phyloP scores from a whole-genome alignment of 2,888 invertebrate genomes.

The Myopa testacea region DNA sequence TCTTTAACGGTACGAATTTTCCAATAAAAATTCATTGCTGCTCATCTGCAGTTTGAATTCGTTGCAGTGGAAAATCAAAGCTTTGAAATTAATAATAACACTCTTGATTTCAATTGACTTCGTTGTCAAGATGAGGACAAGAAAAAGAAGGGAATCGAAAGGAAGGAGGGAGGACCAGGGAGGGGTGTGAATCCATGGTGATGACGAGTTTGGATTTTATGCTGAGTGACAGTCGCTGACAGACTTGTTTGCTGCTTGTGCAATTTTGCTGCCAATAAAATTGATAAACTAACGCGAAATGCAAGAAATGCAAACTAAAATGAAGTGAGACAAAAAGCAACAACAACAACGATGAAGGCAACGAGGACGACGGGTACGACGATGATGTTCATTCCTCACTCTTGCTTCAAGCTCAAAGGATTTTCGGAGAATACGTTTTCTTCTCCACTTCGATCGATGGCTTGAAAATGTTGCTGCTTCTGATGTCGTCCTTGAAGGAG shows the following conservation, averaged over 20 bases:
- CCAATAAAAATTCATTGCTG: background rate
- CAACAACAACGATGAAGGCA: background rate
- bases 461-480: background rate
- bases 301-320: background rate
- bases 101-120: constrained; percentile 22
- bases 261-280: constrained; percentile 10
- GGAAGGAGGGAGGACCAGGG: background rate
- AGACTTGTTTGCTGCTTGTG: background rate
- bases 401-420: background rate
- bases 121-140: background rate
- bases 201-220: background rate
- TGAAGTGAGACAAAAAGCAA: background rate
- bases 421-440: background rate
- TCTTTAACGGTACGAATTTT: background rate
- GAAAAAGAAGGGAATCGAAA: background rate
- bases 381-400: background rate
- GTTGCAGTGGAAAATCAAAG: constrained; percentile 11
- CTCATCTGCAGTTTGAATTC: background rate
- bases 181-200: background rate
- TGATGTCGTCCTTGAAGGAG: constrained; percentile 12
- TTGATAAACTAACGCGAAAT: background rate
- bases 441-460: constrained; percentile 3
- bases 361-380: background rate
- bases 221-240: constrained; percentile 6
- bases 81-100: background rate